phyloP scores from a whole-genome alignment of 2,888 invertebrate species.

The Spodoptera littoralis region DNA sequence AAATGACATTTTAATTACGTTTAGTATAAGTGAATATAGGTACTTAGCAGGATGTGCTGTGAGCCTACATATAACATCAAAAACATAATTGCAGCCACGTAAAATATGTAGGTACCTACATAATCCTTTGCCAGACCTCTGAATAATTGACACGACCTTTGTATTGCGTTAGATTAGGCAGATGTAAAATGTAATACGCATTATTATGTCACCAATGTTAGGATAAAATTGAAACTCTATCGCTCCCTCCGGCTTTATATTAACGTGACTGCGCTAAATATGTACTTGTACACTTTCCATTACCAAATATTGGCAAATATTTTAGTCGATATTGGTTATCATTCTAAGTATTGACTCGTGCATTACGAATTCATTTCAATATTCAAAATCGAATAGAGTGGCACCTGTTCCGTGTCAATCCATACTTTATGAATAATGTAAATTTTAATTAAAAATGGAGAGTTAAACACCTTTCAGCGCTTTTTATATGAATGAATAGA shows the following conservation, averaged over 20 bases:
- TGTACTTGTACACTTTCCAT: slow-evolving; percentile 16
- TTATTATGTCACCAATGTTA: slow-evolving; percentile 6
- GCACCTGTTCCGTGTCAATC: slow-evolving; percentile 7
- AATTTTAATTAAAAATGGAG: slow-evolving; percentile 27
- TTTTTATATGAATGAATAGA: neutral
- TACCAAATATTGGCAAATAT: slow-evolving; percentile 12
- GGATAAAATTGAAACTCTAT: slow-evolving; percentile 19
- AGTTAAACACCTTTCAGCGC: slow-evolving; percentile 18
- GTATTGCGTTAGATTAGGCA: slow-evolving; percentile 14
- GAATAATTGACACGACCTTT: slow-evolving; percentile 42
- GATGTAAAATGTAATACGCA: slow-evolving; percentile 26
- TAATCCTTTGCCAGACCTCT: slow-evolving; percentile 24
- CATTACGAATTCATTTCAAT: slow-evolving; percentile 20
- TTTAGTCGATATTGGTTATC: slow-evolving; percentile 1
- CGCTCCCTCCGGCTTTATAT: slow-evolving; percentile 7
- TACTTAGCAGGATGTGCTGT: neutral
- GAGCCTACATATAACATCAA: slow-evolving; percentile 7
- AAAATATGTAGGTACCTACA: neutral
- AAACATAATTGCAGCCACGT: slow-evolving; percentile 13
- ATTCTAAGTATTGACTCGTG: slow-evolving; percentile 11
- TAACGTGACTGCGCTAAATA: neutral
- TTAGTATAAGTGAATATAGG: slow-evolving; percentile 6
- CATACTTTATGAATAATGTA: slow-evolving; percentile 31
- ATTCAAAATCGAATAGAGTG: slow-evolving; percentile 16
- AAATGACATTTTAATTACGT: slow-evolving; percentile 11